Evolutionary conservation across 1,140 invertebrate species (phyloP).

Genomic region (Drosophila auraria): DNA sequence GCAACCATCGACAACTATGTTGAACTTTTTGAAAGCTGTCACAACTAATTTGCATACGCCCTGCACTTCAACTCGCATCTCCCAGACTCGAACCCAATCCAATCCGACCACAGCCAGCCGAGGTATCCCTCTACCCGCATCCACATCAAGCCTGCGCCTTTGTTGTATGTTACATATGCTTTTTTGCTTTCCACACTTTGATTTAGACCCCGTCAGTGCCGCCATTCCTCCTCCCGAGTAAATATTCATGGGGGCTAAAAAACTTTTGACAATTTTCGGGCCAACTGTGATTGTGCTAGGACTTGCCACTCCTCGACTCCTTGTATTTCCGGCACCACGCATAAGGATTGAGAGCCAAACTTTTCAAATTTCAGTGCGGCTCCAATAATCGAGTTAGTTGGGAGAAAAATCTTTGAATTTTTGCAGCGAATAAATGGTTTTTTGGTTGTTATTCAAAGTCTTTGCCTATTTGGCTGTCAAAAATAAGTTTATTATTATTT

Average conservation of each 20-base stretch:
- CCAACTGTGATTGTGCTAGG: conserved; percentile 40
- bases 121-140: conserved; percentile 19
- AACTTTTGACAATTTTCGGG: conserved; percentile 43
- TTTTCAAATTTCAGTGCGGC: conserved; percentile 31
- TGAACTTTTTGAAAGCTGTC: conserved; percentile 81
- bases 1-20: conserved; percentile 70
- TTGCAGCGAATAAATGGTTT: background rate
- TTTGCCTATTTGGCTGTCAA: background rate
- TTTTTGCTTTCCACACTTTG: conserved; percentile 53
- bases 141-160: conserved; percentile 19
- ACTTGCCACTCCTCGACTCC: background rate
- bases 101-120: conserved; percentile 18
- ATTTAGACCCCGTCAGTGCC: conserved; percentile 24
- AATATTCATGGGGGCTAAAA: conserved; percentile 40
- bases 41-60: conserved; percentile 79
- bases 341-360: background rate
- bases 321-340: background rate
- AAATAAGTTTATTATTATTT: background rate
- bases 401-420: background rate
- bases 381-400: conserved; percentile 44
- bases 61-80: conserved; percentile 1
- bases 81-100: background rate
- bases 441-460: background rate
- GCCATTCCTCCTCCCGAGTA: background rate
- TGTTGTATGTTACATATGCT: conserved; percentile 24